phyloP scores from a whole-genome alignment of 2,113 vertebrate genomes.

The Ictidomys tridecemlineatus region DNA sequence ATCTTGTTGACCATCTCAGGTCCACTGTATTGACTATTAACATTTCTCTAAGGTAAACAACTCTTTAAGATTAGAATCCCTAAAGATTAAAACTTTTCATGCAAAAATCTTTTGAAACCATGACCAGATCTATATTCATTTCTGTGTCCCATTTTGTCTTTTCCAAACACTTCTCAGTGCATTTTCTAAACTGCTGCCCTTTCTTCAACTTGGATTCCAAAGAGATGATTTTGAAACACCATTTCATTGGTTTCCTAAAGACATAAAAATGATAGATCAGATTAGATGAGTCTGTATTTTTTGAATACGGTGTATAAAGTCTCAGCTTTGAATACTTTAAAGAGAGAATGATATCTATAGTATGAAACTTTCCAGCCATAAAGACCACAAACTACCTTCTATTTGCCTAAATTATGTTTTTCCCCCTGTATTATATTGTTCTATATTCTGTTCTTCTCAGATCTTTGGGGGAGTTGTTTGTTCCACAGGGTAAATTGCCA shows the following conservation, averaged over 20 bases:
- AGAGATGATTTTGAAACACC: not conserved
- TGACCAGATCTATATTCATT: not conserved
- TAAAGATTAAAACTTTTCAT: not conserved
- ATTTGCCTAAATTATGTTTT: constrained; percentile 39
- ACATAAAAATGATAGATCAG: constrained; percentile 42
- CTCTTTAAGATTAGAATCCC: not conserved
- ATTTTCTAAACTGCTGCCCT: not conserved
- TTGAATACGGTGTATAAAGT: not conserved
- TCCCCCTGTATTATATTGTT: not conserved
- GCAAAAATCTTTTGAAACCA: not conserved
- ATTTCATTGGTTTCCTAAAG: constrained; percentile 46
- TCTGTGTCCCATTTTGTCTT: not conserved
- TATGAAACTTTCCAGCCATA: constrained; percentile 3
- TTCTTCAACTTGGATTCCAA: constrained; percentile 29
- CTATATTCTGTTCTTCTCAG: not conserved
- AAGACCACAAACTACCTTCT: constrained; percentile 3
- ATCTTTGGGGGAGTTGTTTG: constrained; percentile 59
- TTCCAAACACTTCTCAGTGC: not conserved
- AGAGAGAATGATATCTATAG: not conserved
- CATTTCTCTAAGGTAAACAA: not conserved
- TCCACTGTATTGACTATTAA: not conserved
- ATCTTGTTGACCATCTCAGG: not conserved
- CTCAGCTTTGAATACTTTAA: constrained; percentile 14
- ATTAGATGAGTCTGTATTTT: constrained; percentile 37
- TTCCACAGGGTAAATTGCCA: constrained; percentile 71